Base-by-base conservation (phyloP, 2,113 vertebrate genomes). In the Poecile atricapillus region DNA sequence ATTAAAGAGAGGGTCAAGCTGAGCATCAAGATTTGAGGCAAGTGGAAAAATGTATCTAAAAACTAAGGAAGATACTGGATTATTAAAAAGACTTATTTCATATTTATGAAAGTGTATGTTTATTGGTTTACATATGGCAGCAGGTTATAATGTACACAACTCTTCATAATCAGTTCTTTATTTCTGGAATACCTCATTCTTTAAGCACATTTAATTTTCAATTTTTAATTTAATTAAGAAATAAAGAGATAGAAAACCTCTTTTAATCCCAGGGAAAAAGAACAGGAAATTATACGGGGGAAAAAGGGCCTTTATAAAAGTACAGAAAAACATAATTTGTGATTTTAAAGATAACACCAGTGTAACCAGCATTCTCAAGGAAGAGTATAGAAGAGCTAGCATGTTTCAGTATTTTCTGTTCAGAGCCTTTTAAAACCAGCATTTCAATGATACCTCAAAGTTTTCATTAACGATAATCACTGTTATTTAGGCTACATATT, bases 1-100 rank as follows among this genome's bases (percentile, higher is more conserved):
- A 96, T 95, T 91, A 96, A 97, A 98, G 90, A 96, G 92, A 93
- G 74, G 97, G 94, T 95, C 95, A 97, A 39, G 86, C 91, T 97
- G 97, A 97, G 98, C 97, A 53, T 98, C 98, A 96, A 94, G 95
- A 94, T 96, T 97, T 98, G 83, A 96, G 96, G 95, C 94, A 93
- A 98, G 95, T 97, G 93, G 91, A 98, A 97, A 98, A 96, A 94
- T 28, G 24, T 83, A 56, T 76, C 96, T 95, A 75, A 96, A 96
- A 96, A 64, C 90, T 69, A 91, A 58, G 77, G 84, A 93, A 95
- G 67, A 85, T 77, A 77, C 59, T 89, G 44, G 95, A 94, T 95
- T 95, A 97, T 96, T 97, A 81, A 96, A 94, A 90, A 94, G 11
- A 62, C 59, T 92, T 70, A 82, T 83, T 87, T 94, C 65, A 71